phyloP scores from a whole-genome alignment of 2,888 invertebrate species.

The Thalpophila matura region DNA sequence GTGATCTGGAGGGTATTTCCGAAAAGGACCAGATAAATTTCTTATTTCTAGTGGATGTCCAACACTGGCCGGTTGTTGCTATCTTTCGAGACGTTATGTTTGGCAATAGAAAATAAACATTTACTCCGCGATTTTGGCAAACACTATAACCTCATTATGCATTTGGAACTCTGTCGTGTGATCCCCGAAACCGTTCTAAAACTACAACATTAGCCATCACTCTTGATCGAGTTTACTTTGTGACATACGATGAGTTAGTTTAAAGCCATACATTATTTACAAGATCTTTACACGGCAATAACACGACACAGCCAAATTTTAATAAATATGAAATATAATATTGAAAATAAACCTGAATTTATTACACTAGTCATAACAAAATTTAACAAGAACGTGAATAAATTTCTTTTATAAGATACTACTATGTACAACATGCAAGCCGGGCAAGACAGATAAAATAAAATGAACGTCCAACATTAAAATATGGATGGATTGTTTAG shows the following conservation, averaged over 20 bases:
- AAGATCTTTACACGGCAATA: slow-evolving; percentile 70
- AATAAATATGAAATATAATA: slow-evolving; percentile 66
- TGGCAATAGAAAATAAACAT: slow-evolving; percentile 79
- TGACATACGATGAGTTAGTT: slow-evolving; percentile 77
- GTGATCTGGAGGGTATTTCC: slow-evolving; percentile 86
- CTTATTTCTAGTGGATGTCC: slow-evolving; percentile 89
- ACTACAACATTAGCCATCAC: slow-evolving; percentile 67
- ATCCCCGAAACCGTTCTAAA: slow-evolving; percentile 65
- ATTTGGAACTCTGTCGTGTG: slow-evolving; percentile 68
- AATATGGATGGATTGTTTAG: slow-evolving; percentile 86
- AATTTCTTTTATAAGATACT: slow-evolving; percentile 79
- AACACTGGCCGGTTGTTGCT: slow-evolving; percentile 88
- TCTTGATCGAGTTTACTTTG: slow-evolving; percentile 73
- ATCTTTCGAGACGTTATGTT: slow-evolving; percentile 79
- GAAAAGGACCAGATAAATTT: slow-evolving; percentile 84
- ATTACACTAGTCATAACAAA: slow-evolving; percentile 87
- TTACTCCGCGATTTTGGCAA: slow-evolving; percentile 78
- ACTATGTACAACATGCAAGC: slow-evolving; percentile 88
- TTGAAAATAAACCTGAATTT: slow-evolving; percentile 75
- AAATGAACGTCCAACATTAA: slow-evolving; percentile 84
- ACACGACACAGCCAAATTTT: slow-evolving; percentile 71
- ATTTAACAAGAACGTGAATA: slow-evolving; percentile 86
- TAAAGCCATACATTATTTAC: slow-evolving; percentile 75
- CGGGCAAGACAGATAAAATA: slow-evolving; percentile 86
- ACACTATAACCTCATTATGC: slow-evolving; percentile 72